phyloP scores from a whole-genome alignment of 2,797 vertebrate species.

The Lemur catta region DNA sequence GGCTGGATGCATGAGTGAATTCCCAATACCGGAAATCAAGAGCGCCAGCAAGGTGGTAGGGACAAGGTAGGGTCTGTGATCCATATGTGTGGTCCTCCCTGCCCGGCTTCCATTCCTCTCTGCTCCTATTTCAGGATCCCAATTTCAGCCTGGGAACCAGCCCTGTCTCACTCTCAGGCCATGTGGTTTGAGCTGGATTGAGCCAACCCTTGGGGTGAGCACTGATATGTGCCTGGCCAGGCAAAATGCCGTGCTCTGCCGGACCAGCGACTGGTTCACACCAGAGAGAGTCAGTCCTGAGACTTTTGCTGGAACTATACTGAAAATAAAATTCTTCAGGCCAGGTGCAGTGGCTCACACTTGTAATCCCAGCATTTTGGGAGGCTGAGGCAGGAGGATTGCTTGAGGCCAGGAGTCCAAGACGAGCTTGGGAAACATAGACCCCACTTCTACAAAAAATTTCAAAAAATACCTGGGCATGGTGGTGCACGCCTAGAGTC shows the following conservation, averaged over 20 bases:
- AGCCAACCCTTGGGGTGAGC: too few species aligned
- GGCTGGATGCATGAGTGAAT: fast-evolving
- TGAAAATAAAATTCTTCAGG: neutral
- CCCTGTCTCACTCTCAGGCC: neutral
- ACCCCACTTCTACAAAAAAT: neutral
- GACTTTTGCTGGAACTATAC: too few species aligned
- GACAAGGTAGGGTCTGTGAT: neutral
- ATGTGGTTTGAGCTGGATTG: neutral
- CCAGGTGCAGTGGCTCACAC: neutral
- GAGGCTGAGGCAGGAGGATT: neutral
- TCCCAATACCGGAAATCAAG: neutral
- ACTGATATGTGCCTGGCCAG: neutral
- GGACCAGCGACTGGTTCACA: neutral
- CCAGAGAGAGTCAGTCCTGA: neutral
- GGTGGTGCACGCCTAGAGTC: neutral
- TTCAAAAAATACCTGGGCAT: fast-evolving
- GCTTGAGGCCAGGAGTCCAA: neutral
- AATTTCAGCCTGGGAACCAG: neutral
- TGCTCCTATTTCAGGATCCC: neutral
- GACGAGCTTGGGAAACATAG: neutral
- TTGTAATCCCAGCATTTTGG: neutral
- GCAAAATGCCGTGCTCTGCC: too few species aligned
- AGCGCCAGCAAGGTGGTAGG: neutral
- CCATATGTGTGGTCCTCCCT: fast-evolving
- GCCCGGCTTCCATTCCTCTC: neutral